Evolutionary conservation across 2,797 vertebrate genomes (phyloP).

Genomic region (Hydrolagus colliei): DNA sequence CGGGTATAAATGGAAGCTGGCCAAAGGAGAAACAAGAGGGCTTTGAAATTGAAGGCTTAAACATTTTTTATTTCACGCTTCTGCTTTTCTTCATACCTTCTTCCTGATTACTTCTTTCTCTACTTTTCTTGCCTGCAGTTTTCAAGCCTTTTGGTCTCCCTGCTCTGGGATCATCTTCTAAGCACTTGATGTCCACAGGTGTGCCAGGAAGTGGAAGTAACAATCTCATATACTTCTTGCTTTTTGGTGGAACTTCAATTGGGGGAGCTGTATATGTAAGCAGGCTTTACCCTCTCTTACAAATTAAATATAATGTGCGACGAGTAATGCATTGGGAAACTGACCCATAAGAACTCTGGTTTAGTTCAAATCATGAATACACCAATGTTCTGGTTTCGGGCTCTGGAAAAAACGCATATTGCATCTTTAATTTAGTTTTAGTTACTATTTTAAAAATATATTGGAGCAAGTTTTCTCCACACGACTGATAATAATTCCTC

Average conservation of each 20-base stretch:
- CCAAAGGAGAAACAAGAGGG: slow-evolving; percentile 6
- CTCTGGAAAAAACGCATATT: too few species aligned
- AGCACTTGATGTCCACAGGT: slow-evolving; percentile 65
- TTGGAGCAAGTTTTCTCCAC: too few species aligned
- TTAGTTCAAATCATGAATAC: too few species aligned
- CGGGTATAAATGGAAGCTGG: not conserved
- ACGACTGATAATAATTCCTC: too few species aligned
- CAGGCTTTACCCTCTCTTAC: slow-evolving; percentile 30
- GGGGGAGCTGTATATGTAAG: slow-evolving; percentile 71
- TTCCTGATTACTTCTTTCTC: slow-evolving; percentile 48
- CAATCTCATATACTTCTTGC: slow-evolving; percentile 62
- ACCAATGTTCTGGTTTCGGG: too few species aligned
- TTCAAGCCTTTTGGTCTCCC: slow-evolving; percentile 50
- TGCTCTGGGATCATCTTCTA: slow-evolving; percentile 55
- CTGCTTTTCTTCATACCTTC: slow-evolving; percentile 35
- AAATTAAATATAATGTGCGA: too few species aligned
- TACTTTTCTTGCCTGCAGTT: slow-evolving; percentile 50
- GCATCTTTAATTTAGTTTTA: too few species aligned
- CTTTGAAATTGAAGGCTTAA: slow-evolving; percentile 23
- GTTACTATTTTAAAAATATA: too few species aligned
- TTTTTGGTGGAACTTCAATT: slow-evolving; percentile 67
- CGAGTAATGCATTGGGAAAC: too few species aligned
- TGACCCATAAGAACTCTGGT: too few species aligned
- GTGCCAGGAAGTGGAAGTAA: slow-evolving; percentile 59
- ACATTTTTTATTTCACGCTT: not conserved